Conservation (phyloP, 2,797 vertebrate genomes). For the Psittacula derbiana region DNA sequence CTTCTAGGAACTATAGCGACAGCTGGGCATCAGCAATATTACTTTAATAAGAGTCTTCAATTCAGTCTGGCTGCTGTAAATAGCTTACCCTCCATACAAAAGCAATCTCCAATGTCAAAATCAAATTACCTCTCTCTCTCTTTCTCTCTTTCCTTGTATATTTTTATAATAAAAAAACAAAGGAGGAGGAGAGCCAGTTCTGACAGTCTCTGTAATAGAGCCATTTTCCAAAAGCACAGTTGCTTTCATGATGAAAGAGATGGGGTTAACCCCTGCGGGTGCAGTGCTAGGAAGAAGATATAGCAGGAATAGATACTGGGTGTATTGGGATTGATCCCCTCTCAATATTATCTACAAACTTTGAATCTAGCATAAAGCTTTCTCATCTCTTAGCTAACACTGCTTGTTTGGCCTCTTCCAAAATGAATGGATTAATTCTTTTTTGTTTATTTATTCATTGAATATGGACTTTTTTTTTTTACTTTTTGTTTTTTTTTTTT, state of each 20-base stretch:
- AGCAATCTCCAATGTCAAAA: neutral
- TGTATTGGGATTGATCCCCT: neutral
- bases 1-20: neutral
- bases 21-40: neutral
- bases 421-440: neutral
- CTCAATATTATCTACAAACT: neutral
- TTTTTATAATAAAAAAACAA: neutral
- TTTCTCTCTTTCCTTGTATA: neutral
- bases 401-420: neutral
- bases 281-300: neutral
- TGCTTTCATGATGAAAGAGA: neutral
- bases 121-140: neutral
- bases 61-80: neutral
- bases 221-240: neutral
- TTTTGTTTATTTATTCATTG: neutral
- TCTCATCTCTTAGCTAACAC: neutral
- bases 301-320: neutral
- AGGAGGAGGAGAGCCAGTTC: neutral
- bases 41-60: neutral
- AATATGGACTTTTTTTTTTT: neutral
- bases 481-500: accelerated
- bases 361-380: neutral
- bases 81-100: neutral
- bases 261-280: neutral
- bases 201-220: neutral